phyloP scores from a whole-genome alignment of 2,113 vertebrate genomes.

The Dromas ardeola region DNA sequence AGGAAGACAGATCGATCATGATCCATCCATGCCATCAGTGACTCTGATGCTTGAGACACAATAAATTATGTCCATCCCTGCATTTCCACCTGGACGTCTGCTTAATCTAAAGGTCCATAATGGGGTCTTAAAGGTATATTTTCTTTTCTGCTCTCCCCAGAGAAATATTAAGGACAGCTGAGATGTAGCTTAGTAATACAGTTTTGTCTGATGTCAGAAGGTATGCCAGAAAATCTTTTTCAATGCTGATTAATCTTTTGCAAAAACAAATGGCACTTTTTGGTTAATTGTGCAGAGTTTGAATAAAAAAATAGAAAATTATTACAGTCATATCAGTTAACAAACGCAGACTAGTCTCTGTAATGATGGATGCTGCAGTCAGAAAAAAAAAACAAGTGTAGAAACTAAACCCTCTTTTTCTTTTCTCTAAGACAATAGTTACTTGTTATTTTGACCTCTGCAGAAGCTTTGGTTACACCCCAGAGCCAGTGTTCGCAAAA shows the following conservation, averaged over 20 bases:
- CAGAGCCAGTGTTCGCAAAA: not conserved
- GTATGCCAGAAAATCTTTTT: not conserved
- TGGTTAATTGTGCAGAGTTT: not conserved
- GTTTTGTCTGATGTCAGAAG: not conserved
- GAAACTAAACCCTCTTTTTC: accelerated
- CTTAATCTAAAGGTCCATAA: not conserved
- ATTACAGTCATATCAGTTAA: not conserved
- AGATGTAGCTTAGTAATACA: not conserved
- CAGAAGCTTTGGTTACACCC: not conserved
- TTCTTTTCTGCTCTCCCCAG: not conserved
- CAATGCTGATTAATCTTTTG: not conserved
- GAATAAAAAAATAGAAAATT: not conserved
- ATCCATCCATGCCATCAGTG: not conserved
- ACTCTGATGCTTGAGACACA: not conserved
- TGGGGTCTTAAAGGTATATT: not conserved
- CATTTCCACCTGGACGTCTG: accelerated
- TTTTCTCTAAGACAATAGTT: not conserved
- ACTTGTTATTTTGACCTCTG: not conserved
- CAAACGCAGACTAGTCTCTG: not conserved
- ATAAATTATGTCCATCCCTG: not conserved
- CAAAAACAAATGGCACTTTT: not conserved
- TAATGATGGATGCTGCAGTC: not conserved
- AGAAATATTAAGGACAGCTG: not conserved
- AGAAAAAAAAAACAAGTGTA: not conserved
- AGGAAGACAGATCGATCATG: not conserved